Conservation (phyloP, 2,113 vertebrate species). For the Syrrhaptes paradoxus region DNA sequence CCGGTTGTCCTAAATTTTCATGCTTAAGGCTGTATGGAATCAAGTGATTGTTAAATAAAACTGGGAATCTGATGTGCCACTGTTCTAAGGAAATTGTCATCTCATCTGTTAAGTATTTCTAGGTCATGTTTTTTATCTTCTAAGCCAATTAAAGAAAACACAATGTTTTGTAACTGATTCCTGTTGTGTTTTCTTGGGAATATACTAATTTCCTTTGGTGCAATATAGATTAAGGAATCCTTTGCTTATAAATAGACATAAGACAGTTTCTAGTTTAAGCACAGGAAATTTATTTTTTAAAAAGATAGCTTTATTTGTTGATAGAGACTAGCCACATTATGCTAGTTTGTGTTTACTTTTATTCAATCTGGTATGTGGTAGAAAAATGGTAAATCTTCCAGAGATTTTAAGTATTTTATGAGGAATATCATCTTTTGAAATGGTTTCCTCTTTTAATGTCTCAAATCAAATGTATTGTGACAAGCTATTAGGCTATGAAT, state of each 20-base stretch:
- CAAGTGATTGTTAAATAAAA: background rate
- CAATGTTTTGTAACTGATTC: background rate
- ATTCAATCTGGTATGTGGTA: background rate
- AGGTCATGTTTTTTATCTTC: background rate
- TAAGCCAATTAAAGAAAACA: background rate
- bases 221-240: background rate
- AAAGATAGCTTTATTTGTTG: background rate
- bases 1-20: background rate
- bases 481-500: constrained; percentile 26
- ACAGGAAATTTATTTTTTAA: background rate
- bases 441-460: constrained; percentile 26
- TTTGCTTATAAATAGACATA: background rate
- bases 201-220: background rate
- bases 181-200: background rate
- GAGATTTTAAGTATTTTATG: background rate
- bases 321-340: background rate
- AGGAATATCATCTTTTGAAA: constrained; percentile 3
- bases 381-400: background rate
- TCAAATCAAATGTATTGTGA: constrained; percentile 14
- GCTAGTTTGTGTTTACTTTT: constrained; percentile 9
- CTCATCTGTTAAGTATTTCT: background rate
- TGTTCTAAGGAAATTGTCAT: background rate
- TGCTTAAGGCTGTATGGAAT: background rate
- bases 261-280: background rate
- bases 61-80: background rate